phyloP scores from a whole-genome alignment of 30 jellyfish, hydroid and myxozoan genomes.

The Pseudorhiza aurosa region DNA sequence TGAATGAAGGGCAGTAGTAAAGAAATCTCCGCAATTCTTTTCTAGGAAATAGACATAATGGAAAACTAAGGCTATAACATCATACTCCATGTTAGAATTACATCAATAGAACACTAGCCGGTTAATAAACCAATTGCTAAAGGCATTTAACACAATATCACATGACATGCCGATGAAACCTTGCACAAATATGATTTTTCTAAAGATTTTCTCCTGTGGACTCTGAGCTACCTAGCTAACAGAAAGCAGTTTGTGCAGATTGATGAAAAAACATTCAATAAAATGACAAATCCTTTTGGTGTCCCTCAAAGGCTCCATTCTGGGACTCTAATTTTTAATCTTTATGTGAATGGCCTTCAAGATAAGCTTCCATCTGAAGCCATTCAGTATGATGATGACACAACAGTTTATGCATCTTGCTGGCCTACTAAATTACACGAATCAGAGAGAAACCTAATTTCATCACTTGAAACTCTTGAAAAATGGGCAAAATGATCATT shows the following conservation, averaged over 20 bases:
- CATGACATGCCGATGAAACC: too few relatives aligned
- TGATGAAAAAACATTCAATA: neutral
- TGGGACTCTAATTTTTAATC: slow-evolving; percentile 65
- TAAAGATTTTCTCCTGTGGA: slow-evolving; percentile 13
- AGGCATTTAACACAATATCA: slow-evolving; percentile 25
- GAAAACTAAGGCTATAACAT: too few relatives aligned
- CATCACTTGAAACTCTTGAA: neutral
- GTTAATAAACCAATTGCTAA: slow-evolving; percentile 16
- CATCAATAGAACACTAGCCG: too few relatives aligned
- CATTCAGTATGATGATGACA: slow-evolving; percentile 51
- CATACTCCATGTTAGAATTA: too few relatives aligned
- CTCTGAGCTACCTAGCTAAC: slow-evolving; percentile 18
- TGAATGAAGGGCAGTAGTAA: too few relatives aligned
- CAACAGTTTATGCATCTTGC: slow-evolving; percentile 31
- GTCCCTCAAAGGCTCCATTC: slow-evolving; percentile 68
- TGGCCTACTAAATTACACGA: slow-evolving; percentile 3
- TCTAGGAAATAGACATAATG: too few relatives aligned
- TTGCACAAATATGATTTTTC: slow-evolving; percentile 2
- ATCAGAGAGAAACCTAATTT: neutral
- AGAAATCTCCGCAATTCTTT: too few relatives aligned
- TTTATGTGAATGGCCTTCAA: slow-evolving; percentile 61
- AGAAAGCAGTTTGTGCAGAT: slow-evolving; percentile 23
- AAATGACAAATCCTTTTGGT: slow-evolving; percentile 16
- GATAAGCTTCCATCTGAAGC: slow-evolving; percentile 23
- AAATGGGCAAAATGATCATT: slow-evolving; percentile 2